Evolutionary conservation across 2,113 vertebrate genomes (phyloP), one percentile per base, ranked within the genome.

Genomic region (Xiphophorus couchianus): DNA sequence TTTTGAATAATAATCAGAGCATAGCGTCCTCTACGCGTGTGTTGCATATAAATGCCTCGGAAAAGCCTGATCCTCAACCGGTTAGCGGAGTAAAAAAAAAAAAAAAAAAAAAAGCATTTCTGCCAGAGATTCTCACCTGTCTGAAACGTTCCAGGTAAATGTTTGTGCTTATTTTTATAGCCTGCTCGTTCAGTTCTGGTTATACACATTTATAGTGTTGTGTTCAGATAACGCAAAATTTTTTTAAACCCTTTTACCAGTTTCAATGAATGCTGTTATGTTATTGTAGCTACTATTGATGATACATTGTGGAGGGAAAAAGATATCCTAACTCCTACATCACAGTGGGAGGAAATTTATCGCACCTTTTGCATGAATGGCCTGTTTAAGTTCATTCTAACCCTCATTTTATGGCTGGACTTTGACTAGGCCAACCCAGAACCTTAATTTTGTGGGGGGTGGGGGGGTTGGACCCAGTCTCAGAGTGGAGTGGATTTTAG

Each of bases 51-150:
- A 28, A 82, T 71, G 69, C 37, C 63, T 19, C 39, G 31, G 60
- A 72, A 73, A 62, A 83, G 81, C 87, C 84, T 73, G 73, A 77
- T 64, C 74, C 76, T 62, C 25, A 14, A 11, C 62, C 63, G 64
- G 64, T 73, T 77, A 71, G 71, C 48, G 42, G 58, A 64, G 22
- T 6, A 15, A 63, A 30, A 66, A 35, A 30, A 48, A 9, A 58
- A 25, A 51, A 30, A 30, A 30, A 33, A 28, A 29, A 48, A 8
- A 54, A 54, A 25, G 3, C 51, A 12, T 37, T 37, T 37, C 51
- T 58, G 51, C 2, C 51, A 58, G 7, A 58, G 51, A 58, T 9
- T 25, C 51, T 17, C 51, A n/a, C 9, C 51, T 58, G 51, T n/a
- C 22, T 58, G 25, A 58, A 58, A 58, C 51, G 22, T n/a, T 58